Conservation (phyloP, 2,113 vertebrate genomes). For the Mormoops blainvillei region DNA sequence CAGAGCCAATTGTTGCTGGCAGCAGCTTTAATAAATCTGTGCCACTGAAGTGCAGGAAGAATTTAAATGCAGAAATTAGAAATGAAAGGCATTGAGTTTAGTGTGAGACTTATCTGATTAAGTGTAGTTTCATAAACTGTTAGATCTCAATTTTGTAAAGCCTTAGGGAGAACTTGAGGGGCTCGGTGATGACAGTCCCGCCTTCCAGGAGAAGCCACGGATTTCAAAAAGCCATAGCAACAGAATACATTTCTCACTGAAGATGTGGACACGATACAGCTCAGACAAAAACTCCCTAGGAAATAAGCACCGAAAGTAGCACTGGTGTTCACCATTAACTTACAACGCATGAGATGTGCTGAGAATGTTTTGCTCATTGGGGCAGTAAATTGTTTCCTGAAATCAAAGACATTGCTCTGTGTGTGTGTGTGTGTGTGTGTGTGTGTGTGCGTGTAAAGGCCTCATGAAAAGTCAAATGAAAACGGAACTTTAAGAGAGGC, state of each 20-base stretch:
- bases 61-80: slow-evolving; percentile 57
- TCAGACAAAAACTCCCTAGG: slow-evolving; percentile 35
- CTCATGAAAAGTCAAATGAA: slow-evolving; percentile 32
- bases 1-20: slow-evolving; percentile 50
- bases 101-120: slow-evolving; percentile 46
- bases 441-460: neutral
- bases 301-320: neutral
- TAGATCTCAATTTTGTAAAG: neutral
- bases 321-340: slow-evolving; percentile 2
- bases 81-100: slow-evolving; percentile 33
- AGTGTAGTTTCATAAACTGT: neutral
- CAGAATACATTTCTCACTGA: slow-evolving; percentile 58
- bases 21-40: slow-evolving; percentile 42
- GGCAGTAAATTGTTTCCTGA: slow-evolving; percentile 54
- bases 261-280: neutral
- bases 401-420: neutral
- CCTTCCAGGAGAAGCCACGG: neutral
- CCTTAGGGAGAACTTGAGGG: neutral
- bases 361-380: slow-evolving; percentile 49
- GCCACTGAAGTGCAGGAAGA: slow-evolving; percentile 10
- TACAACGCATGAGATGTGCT: neutral
- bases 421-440: neutral
- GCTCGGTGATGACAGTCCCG: neutral
- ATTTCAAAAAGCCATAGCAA: slow-evolving; percentile 48
- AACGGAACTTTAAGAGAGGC: slow-evolving; percentile 19